phyloP scores from a whole-genome alignment of 2,113 vertebrate species.

The Centropus unirufus region DNA sequence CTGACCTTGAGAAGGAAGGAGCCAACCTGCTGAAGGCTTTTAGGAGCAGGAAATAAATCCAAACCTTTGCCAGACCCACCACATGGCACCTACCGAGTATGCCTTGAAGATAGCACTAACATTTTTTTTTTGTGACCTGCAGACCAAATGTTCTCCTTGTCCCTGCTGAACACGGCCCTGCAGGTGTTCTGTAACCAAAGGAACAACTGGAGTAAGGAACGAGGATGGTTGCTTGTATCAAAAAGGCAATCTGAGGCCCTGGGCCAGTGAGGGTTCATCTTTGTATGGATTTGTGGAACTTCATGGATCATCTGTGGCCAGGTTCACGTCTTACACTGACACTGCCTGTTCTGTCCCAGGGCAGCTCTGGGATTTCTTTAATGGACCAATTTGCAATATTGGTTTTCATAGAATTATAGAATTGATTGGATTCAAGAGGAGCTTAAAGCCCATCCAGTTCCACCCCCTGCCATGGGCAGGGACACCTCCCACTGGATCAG shows the following conservation, averaged over 20 bases:
- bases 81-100: neutral
- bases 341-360: neutral
- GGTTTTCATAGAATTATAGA: neutral
- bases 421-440: too few species aligned
- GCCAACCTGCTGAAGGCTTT: too few species aligned
- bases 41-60: neutral
- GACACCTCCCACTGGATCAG: too few species aligned
- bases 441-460: too few species aligned
- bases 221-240: neutral
- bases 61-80: too few species aligned
- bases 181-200: neutral
- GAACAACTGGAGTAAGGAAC: neutral
- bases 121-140: too few species aligned
- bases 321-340: rapidly evolving
- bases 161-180: neutral
- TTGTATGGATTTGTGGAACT: neutral
- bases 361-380: neutral
- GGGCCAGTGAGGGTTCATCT: neutral
- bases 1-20: neutral
- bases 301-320: neutral
- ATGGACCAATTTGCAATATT: neutral
- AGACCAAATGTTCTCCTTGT: neutral
- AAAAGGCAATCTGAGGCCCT: neutral
- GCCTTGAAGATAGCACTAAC: too few species aligned
- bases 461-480: too few species aligned